Evolutionary conservation across 1,140 invertebrate species (phyloP), one percentile per base, ranked within the genome.

Genomic region (Pogonomyrmex barbatus): DNA sequence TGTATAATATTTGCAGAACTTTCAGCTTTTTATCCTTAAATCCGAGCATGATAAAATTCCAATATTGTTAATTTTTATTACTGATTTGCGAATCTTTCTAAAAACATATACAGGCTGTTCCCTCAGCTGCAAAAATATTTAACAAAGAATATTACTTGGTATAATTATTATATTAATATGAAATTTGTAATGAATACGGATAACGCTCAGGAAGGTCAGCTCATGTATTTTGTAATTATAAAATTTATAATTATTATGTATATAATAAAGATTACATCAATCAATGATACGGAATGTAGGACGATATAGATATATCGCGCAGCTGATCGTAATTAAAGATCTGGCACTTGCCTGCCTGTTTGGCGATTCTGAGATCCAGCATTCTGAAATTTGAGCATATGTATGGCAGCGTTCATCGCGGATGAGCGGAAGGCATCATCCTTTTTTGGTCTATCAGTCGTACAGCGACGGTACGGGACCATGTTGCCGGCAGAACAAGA

Each of bases 401-500:
- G 39, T 14, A 17, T 14, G 12, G 8, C 24, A 42, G 39, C 60
- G 36, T 62, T 75, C 12, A 30, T 50, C 68, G 79, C 54, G 79
- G 1, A 24, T 17, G 42, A 36, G 10, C 67, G 65, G 30, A 56
- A 56, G 79, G 36, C 33, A 50, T 33, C 54, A n/a, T 71, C 33
- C 52, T 58, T 83, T 83, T 71, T 60, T 62, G 54, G 30, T 62
- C 79, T 83, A 83, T 83, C 79, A 60, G 79, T 73, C 67, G 79
- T 56, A 33, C 52, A 36, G 30, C 79, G 79, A 60, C n/a, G 63
- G 36, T 30, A 42, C 58, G 58, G 36, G 75, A 65, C 71, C 68
- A 75, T 83, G 67, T 50, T 67, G 85, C 47, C 33, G 50, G 65
- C 67, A 82, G 81, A 88, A 90, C 47, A 90, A 83, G 86, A 90